Base-by-base conservation (phyloP, 2,797 vertebrate genomes). In the Fringilla coelebs region DNA sequence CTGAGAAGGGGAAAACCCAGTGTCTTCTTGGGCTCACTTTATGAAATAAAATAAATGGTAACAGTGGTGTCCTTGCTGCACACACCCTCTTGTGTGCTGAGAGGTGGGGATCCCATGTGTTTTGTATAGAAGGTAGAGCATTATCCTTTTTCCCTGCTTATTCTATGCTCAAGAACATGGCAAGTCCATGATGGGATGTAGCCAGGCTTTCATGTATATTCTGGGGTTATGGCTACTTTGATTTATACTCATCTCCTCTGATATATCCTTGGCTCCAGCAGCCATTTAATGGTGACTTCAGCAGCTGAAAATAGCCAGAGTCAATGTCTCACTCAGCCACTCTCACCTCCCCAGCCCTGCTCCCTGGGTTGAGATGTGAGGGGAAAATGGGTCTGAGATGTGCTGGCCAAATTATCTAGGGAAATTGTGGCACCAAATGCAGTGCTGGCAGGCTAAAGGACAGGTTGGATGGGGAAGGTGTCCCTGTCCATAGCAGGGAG, bases 281-380 rank as follows among this genome's bases (percentile, higher is more conserved):
- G 71, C 55, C 77, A 43, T 70, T 86, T 85, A 73, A 40, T 41
- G 74, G 85, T 94, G 94, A 95, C 71, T 91, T 96, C 94, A 95
- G 85, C 63, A 67, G 65, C 89, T 96, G 89, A 93, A 94, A 94
- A 94, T 91, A 94, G 79, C 66, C 40, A 32, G 40, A 81, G 54
- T 29, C 15, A 6, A 67, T 89, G 49, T 49, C 58, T 88, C 66
- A 25, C 46, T 76, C 57, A 51, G 70, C 29, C 71, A 31, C 78
- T 55, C 38, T 79, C 31, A 14, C 4, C 4, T 67, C 31, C 75
- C 32, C 54, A 74, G 54, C 49, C 32, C 22, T 79, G 41, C 38
- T 71, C 34, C 57, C 22, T 65, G 79, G 19, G 6, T n/a, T 71
- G 40, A 82, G 17, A 14, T 82, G 22, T 66, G n/a, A 73, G n/a